Evolutionary conservation across 1,140 invertebrate genomes (phyloP), one percentile per base, ranked within the genome.

Genomic region (Trachymyrmex septentrionalis): DNA sequence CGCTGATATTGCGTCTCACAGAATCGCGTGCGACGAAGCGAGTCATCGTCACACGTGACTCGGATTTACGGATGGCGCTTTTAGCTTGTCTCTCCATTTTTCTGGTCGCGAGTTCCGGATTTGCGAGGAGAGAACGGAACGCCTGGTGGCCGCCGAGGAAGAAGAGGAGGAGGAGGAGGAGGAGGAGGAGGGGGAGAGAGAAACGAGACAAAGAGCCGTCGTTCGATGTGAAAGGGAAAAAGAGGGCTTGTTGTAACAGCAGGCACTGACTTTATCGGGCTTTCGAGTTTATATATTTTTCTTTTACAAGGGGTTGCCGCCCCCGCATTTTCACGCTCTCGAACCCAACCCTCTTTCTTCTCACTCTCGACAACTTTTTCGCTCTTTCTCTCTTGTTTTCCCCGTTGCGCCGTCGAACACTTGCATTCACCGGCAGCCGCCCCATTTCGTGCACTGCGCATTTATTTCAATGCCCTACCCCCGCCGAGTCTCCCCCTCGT

Each of bases 261-360:
- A 78, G 88, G 85, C 86, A 90, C 87, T 89, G 88, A 90, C 88
- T 90, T 90, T 90, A 90, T 89, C 88, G 88, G 88, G 72, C 88
- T 90, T 89, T 90, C 85, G 85, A 90, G 88, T 90, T 90, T 90
- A 90, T 89, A 89, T 90, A 90, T 90, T 90, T 90, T 88, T 87
- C 88, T 89, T 90, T 90, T 90, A 90, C 88, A 90, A 90, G 88
- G 86, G 88, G 78, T 73, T 89, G 77, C 88, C 86, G 88, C 88
- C 88, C 88, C 76, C 85, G 88, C 88, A 87, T 90, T 90, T 90
- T 90, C 88, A 90, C 88, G 88, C 88, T 89, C 78, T 90, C 88
- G 63, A 87, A 87, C 66, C 63, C 71, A 55, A 88, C 67, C 75
- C 14, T 44, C 61, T 38, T 50, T 53, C 24, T 59, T 63, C 64